Evolutionary conservation across 2,888 invertebrate species (phyloP).

Genomic region (Temnothorax rugatulus): DNA sequence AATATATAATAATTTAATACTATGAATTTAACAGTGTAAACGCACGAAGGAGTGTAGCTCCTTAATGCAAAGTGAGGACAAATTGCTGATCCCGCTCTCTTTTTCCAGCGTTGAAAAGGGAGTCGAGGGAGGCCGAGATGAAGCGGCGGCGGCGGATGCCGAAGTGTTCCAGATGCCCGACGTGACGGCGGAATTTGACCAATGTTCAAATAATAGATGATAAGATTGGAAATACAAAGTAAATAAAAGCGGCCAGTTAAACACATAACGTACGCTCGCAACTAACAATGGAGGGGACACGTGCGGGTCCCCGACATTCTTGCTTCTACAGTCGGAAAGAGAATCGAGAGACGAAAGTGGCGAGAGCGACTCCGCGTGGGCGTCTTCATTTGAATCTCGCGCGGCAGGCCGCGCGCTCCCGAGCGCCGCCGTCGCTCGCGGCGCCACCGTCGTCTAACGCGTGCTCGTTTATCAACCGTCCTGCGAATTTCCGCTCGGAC

Average conservation of each 20-base stretch:
- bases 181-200: background rate
- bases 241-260: background rate
- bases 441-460: background rate
- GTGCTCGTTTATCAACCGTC: background rate
- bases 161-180: conserved; percentile 70
- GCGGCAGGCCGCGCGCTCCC: background rate
- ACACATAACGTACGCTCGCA: background rate
- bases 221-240: background rate
- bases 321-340: background rate
- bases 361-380: no score
- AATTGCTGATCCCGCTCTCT: background rate
- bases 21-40: no score
- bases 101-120: conserved; percentile 71
- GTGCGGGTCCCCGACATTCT: background rate
- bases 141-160: conserved; percentile 64
- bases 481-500: no score
- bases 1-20: no score
- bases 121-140: conserved; percentile 53
- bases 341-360: background rate
- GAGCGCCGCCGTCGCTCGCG: background rate
- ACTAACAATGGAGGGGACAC: background rate
- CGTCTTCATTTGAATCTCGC: background rate
- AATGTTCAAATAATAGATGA: background rate
- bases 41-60: background rate
- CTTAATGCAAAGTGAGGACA: background rate